Evolutionary conservation across 1,140 invertebrate genomes (phyloP), one percentile per base, ranked within the genome.

Genomic region (Drosophila yakuba): DNA sequence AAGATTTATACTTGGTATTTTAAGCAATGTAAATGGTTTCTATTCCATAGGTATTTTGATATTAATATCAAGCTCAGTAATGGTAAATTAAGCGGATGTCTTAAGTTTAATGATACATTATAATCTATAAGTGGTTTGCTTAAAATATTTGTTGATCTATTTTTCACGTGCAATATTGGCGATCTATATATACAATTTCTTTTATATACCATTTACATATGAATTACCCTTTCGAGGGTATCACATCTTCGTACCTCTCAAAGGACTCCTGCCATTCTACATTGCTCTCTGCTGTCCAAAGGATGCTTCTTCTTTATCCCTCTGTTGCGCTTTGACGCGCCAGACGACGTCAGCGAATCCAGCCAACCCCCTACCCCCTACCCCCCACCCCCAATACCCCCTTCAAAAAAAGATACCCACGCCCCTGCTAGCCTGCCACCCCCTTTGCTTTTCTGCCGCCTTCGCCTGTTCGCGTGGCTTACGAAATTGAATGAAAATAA

Each of bases 401-500:
- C 2, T 39, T 0, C 11, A 39, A 38, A 12, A 39, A 39, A 1
- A 14, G 0, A 14, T 28, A 36, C 28, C 17, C 32, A 32, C 32
- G 7, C 32, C 32, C 32, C 32, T 32, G 32, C 32, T 32, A 3
- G 32, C 32, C 23, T 44, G 28, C 3, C 41, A 43, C 12, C 36
- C 20, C 20, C 38, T 11, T 14, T 14, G 14, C 25, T 48, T 61
- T 38, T 51, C 17, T 52, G 8, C 4, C 15, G n/a, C 35, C 36
- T n/a, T 61, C 52, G 69, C 36, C 57, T 12, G 62, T 54, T 85
- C 66, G 77, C 72, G 63, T 84, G 80, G 66, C 81, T 66, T 69
- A 74, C 73, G 58, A 85, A 84, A 84, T 84, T 84, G 77, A 85
- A 84, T 80, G 75, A 83, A 88, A 84, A 80, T 89, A 84, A 83